Conservation (phyloP, 2,888 invertebrate genomes). For the Meganola albula region DNA sequence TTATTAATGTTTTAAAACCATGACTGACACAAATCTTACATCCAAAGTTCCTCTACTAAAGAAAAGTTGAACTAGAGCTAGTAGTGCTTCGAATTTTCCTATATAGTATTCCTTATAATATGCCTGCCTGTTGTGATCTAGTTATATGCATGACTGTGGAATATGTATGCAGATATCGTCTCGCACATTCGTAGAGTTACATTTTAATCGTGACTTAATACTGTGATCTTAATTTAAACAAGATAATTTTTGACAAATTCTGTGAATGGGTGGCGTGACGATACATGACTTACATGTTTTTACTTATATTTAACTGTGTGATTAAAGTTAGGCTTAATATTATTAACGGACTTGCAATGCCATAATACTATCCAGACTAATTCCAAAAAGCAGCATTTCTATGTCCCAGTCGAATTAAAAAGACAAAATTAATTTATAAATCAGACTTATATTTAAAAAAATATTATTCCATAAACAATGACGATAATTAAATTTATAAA, state of each 20-base stretch:
- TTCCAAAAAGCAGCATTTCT: constrained; percentile 69
- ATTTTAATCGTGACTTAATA: constrained; percentile 73
- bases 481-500: constrained; percentile 36
- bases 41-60: constrained; percentile 26
- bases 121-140: constrained; percentile 55
- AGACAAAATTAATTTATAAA: constrained; percentile 32
- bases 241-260: constrained; percentile 71
- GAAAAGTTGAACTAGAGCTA: constrained; percentile 46
- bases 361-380: constrained; percentile 59
- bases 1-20: constrained; percentile 28
- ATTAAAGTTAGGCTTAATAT: constrained; percentile 68
- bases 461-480: constrained; percentile 37
- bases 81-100: constrained; percentile 52
- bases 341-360: constrained; percentile 59
- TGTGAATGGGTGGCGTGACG: constrained; percentile 61
- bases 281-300: constrained; percentile 54
- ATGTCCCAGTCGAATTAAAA: constrained; percentile 42
- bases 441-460: no score
- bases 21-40: constrained; percentile 29
- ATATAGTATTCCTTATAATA: constrained; percentile 35
- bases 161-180: constrained; percentile 67
- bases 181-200: constrained; percentile 65
- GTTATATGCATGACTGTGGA: constrained; percentile 72
- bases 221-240: constrained; percentile 77
- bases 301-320: constrained; percentile 70